These are phyloP conservation scores for Saturnia pavonia DNA, from an alignment of 2,888 invertebrate genomes.

Conservation along the genomic window DNA sequence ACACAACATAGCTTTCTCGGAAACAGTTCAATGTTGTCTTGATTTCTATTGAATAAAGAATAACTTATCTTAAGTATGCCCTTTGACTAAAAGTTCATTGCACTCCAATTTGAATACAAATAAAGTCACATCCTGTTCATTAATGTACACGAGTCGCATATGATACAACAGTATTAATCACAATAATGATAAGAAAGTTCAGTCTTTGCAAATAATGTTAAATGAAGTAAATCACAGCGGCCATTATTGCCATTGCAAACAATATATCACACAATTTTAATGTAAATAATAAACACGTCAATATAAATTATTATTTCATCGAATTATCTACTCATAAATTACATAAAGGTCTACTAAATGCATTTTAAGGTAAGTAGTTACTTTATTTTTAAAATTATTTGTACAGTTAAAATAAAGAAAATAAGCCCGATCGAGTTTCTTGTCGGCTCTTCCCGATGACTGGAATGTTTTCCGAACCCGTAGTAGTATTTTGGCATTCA, in stretches of 20 bases:
- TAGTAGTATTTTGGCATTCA: too few relatives aligned
- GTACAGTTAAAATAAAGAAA: too few relatives aligned
- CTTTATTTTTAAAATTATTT: too few relatives aligned
- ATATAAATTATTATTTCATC: constrained; percentile 28
- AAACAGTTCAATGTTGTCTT: constrained; percentile 2
- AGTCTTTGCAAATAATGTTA: constrained; percentile 55
- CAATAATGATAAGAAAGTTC: constrained; percentile 60
- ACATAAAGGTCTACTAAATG: background rate
- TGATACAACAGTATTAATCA: constrained; percentile 71
- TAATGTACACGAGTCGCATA: constrained; percentile 49
- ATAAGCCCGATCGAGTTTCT: too few relatives aligned
- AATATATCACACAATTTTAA: constrained; percentile 52
- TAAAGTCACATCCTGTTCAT: constrained; percentile 48
- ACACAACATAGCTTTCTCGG: constrained; percentile 20
- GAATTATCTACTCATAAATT: background rate
- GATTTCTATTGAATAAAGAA: constrained; percentile 11
- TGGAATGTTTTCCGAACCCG: too few relatives aligned
- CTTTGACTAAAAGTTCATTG: constrained; percentile 30
- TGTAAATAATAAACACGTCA: constrained; percentile 44
- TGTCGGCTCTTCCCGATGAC: too few relatives aligned
- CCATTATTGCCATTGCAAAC: constrained; percentile 47
- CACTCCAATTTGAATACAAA: constrained; percentile 25
- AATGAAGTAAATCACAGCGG: constrained; percentile 64
- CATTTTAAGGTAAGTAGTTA: background rate
- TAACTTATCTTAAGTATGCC: constrained; percentile 23